A percentile compares a stretch with the other conserved stretches of the same genome.
These are phyloP conservation scores for Piliocolobus tephrosceles DNA, from an alignment of 2,113 vertebrate genomes.

Conservation along the genomic window DNA sequence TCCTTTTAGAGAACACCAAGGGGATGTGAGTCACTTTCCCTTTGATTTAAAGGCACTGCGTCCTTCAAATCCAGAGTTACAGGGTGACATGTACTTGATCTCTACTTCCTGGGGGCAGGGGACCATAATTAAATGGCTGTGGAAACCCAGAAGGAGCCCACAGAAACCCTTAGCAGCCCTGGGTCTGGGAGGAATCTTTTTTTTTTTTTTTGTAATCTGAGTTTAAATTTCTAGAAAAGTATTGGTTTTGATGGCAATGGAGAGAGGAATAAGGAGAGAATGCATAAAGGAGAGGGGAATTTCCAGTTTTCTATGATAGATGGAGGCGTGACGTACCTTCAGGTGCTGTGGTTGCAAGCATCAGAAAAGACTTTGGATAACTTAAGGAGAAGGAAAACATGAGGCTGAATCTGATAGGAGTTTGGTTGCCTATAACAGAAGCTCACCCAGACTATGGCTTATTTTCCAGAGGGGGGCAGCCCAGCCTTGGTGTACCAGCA, in stretches of 20 bases:
- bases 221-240: conserved; percentile 12
- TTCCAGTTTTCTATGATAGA: not conserved
- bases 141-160: not conserved
- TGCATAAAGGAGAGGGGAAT: not conserved
- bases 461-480: not conserved
- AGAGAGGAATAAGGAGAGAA: no score
- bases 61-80: not conserved
- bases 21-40: not conserved
- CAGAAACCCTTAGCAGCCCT: not conserved
- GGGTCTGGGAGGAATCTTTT: not conserved
- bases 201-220: not conserved
- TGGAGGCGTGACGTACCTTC: not conserved
- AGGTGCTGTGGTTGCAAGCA: not conserved
- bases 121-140: not conserved
- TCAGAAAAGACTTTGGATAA: not conserved
- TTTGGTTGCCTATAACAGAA: not conserved
- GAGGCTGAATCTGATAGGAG: rapidly evolving
- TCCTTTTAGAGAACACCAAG: conserved; percentile 13
- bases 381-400: not conserved
- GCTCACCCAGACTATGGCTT: not conserved
- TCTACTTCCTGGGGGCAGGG: not conserved
- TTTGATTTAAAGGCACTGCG: not conserved
- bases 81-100: not conserved
- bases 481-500: rapidly evolving
- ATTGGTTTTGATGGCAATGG: not conserved